A percentile compares a stretch with the other conserved stretches of the same genome.
Evolutionary conservation across 2,113 vertebrate species (phyloP).

Genomic region (Microcebus lehilahytsara): DNA sequence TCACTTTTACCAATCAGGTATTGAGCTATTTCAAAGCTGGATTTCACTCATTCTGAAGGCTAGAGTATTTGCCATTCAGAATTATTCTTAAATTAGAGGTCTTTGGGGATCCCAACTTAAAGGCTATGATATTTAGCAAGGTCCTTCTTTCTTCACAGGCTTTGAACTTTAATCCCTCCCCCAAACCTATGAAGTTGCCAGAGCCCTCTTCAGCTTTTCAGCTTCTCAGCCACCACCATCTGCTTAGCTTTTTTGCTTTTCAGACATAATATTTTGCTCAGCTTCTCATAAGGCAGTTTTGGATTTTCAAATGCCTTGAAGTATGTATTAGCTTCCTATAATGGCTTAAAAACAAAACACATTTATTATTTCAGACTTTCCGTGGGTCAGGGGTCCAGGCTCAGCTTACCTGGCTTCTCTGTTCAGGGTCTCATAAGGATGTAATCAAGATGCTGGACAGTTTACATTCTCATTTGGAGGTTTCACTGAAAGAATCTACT

Average conservation of each 20-base stretch:
- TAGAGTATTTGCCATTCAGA: background rate
- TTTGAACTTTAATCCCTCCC: background rate
- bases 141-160: background rate
- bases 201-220: background rate
- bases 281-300: background rate
- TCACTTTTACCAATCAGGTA: background rate
- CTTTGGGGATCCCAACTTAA: background rate
- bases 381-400: background rate
- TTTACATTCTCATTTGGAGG: background rate
- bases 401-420: background rate
- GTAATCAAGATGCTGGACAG: background rate
- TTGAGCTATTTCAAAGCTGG: background rate
- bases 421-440: background rate
- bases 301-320: background rate
- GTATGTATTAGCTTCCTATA: background rate
- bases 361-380: slow-evolving; percentile 14
- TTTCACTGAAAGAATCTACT: background rate
- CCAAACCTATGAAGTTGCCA: background rate
- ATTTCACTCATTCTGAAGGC: slow-evolving; percentile 7
- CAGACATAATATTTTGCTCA: background rate
- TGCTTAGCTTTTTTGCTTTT: slow-evolving; percentile 4
- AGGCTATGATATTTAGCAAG: background rate
- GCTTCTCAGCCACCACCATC: background rate
- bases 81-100: slow-evolving; percentile 37
- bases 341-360: background rate